A percentile compares a stretch with the other conserved stretches of the same genome.
Conservation (phyloP, 2,888 invertebrate genomes). For the Apamea anceps region DNA sequence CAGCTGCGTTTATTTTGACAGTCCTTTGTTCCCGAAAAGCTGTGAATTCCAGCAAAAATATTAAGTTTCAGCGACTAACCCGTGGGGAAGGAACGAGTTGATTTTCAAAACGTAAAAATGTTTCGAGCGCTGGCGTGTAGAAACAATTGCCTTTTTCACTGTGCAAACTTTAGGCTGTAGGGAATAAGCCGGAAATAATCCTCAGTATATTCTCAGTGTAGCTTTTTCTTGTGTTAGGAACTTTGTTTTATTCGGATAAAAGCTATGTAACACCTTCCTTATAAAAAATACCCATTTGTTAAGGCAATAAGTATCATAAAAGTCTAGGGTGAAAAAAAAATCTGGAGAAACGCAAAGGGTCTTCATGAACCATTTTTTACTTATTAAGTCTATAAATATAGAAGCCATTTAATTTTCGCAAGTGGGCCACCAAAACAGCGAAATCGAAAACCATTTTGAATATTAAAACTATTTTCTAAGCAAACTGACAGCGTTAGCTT, state of each 20-base stretch:
- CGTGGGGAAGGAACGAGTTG: conserved; percentile 62
- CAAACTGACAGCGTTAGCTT: conserved; percentile 27
- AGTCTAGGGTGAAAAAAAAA: background rate
- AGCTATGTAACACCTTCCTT: conserved; percentile 3
- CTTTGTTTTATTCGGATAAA: conserved; percentile 29
- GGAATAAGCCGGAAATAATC: conserved; percentile 64
- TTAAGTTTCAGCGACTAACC: conserved; percentile 70
- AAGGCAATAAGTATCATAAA: background rate
- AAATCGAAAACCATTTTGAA: conserved; percentile 17
- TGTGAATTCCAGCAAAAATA: conserved; percentile 72
- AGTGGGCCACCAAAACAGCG: background rate
- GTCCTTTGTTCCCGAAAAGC: conserved; percentile 71
- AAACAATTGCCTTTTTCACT: conserved; percentile 62
- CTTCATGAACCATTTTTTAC: conserved; percentile 19
- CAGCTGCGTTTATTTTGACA: conserved; percentile 67
- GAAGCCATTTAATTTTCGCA: conserved; percentile 4
- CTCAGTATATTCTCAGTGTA: conserved; percentile 62
- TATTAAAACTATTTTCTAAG: conserved; percentile 40
- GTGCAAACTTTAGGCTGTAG: conserved; percentile 55
- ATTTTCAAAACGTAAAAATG: conserved; percentile 66
- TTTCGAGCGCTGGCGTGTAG: conserved; percentile 55
- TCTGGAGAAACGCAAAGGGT: background rate
- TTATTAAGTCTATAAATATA: conserved; percentile 1
- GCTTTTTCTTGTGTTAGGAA: conserved; percentile 30
- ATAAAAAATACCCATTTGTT: background rate